Evolutionary conservation across 2,113 vertebrate genomes (phyloP).

Genomic region (Sapajus apella): DNA sequence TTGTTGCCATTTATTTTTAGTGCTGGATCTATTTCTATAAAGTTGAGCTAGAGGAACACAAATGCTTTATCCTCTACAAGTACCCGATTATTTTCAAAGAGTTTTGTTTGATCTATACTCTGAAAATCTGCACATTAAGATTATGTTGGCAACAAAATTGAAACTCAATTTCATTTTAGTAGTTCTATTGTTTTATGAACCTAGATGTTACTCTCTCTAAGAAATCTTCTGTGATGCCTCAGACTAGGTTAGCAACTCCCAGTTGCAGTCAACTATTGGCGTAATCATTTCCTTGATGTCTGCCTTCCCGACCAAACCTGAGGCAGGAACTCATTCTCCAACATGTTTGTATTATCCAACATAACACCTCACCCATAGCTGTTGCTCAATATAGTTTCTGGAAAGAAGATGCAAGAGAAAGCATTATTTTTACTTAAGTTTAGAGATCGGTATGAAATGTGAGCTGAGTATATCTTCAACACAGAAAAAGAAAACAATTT

Average conservation of each 20-base stretch:
- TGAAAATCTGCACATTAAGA: not conserved
- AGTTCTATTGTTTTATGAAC: not conserved
- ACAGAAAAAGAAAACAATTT: not conserved
- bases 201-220: not conserved
- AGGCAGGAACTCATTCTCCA: not conserved
- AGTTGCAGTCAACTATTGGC: not conserved
- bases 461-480: not conserved
- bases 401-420: not conserved
- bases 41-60: not conserved
- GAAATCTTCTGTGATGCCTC: not conserved
- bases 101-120: not conserved
- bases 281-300: not conserved
- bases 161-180: not conserved
- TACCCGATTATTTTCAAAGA: not conserved
- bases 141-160: not conserved
- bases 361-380: not conserved
- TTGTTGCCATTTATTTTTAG: not conserved
- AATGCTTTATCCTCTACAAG: not conserved
- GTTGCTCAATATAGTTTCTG: not conserved
- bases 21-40: slow-evolving; percentile 9
- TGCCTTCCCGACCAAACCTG: not conserved
- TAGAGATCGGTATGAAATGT: not conserved
- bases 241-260: not conserved
- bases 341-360: not conserved
- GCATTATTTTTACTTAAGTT: not conserved